Base-by-base conservation (phyloP, 1,140 invertebrate species). In the Onthophagus taurus region DNA sequence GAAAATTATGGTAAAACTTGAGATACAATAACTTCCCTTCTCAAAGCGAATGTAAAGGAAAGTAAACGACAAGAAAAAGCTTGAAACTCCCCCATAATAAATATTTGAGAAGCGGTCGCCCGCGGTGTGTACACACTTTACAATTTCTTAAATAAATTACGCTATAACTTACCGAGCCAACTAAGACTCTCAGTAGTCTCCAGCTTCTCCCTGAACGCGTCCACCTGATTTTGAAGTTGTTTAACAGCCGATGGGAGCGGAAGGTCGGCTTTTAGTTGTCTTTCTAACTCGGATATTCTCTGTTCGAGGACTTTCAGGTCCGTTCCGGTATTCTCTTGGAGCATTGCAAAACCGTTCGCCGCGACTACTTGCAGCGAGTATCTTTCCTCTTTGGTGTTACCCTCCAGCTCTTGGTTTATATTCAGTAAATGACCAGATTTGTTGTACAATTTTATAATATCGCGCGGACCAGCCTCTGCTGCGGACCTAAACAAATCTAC, bases 131-230 rank as follows among this genome's bases (percentile, higher is more conserved):
- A n/a, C n/a, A n/a, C n/a, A n/a, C n/a, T n/a, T n/a, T n/a, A n/a
- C n/a, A n/a, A n/a, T n/a, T n/a, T n/a, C n/a, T n/a, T n/a, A n/a
- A n/a, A n/a, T n/a, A n/a, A n/a, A n/a, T n/a, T n/a, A n/a, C 2
- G 24, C 29, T 8, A 34, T 4, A 39, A 52, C 49, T 55, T 62
- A 75, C 81, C 80, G 37, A 83, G 63, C 80, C 80, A 83, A 56
- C 77, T 81, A 43, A 83, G 68, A 57, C 78, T 77, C 53, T 81
- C 78, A 17, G 78, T 73, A 30, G 77, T 80, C 61, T 83, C 78
- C 42, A 83, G 63, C 58, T 79, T 81, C 49, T 74, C 71, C 50
- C 74, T 72, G 52, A 84, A 78, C 29, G 66, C 64, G 48, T 80
- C 75, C 14, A 83, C 76, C 58, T 81, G 76, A 24, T 61, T 61